Base-by-base conservation (phyloP, 2,888 invertebrate genomes). In the Meta bourneti region DNA sequence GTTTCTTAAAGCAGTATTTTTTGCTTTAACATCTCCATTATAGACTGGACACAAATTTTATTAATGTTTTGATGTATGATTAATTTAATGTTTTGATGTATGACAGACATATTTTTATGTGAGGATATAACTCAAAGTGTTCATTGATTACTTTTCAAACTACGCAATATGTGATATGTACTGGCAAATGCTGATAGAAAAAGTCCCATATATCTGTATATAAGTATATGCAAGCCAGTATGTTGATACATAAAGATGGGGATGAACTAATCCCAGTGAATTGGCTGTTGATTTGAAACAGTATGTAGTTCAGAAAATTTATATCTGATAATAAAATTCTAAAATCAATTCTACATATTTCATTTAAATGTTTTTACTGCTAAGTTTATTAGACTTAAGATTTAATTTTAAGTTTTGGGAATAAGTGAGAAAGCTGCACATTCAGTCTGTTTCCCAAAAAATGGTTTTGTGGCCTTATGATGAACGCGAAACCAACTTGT, bases 311-410 rank as follows among this genome's bases (percentile, higher is more conserved):
- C 74, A 75, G 48, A 5, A 11, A 75, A 75, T 75, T 75, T 75
- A 75, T 75, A 75, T 75, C 74, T 75, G 74, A 75, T 75, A 75
- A 34, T 75, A 75, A 75, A 75, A 75, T 48, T 20, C 61, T 61
- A 61, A 61, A 61, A 61, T 61, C 11, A 61, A 11, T 6, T 61
- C 11, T 61, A 61, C 34, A 34, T 34, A 34, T 34, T 34, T 34
- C 34, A 34, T 34, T 34, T 34, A 34, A 34, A 34, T 34, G 34
- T 4, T 34, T 34, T 4, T 34, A 34, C 34, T 34, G 4, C 4
- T 2, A 34, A 34, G 34, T 34, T 34, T 34, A 2, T 34, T 34
- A 34, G 4, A 34, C 34, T 34, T 34, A 2, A 34, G 34, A 34
- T 34, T 34, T 34, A 34, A 34, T 34, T 34, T 34, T 34, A 34